Evolutionary conservation across 2,888 invertebrate species (phyloP), one percentile per base, ranked within the genome.

Genomic region (Junonia oenone): DNA sequence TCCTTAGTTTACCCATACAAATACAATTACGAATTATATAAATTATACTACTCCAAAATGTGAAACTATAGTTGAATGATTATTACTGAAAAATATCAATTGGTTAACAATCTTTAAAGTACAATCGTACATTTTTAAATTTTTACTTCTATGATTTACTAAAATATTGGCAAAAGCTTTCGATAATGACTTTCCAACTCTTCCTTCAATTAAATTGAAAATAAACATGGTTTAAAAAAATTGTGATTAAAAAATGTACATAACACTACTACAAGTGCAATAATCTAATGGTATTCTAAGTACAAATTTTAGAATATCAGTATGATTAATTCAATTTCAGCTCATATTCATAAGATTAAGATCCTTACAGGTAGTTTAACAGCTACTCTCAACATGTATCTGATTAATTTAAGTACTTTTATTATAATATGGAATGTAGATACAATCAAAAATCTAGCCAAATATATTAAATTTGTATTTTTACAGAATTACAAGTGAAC

Each of bases 331-430:
- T 54, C 31, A 65, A 69, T 76, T 79, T 79, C 75, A 90, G 89
- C 89, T 89, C 89, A 77, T 81, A 80, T 83, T 90, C 90, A 90
- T 90, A 90, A 89, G 89, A 89, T 83, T 85, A 88, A n/a, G 80
- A 75, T 75, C 78, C 78, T 72, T 81, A 76, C 48, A 65, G 26
- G 52, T 63, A 69, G 1, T 63, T 70, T 76, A 68, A 68, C 63
- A 64, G 62, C 64, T 71, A 66, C 60, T 63, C 69, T 63, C 58
- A 52, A 58, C 56, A 48, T 51, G 31, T 47, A 46, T 31, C 29
- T 55, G 51, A 43, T 45, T 46, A 55, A 15, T 29, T 45, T 51
- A 37, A 37, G n/a, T 31, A 46, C 37, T 57, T 45, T 43, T 45
- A 56, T 49, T 19, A 27, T 37, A 53, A 57, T 40, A 33, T 47